Evolutionary conservation across 2,888 invertebrate genomes (phyloP).

Genomic region (Anthophora plumipes): DNA sequence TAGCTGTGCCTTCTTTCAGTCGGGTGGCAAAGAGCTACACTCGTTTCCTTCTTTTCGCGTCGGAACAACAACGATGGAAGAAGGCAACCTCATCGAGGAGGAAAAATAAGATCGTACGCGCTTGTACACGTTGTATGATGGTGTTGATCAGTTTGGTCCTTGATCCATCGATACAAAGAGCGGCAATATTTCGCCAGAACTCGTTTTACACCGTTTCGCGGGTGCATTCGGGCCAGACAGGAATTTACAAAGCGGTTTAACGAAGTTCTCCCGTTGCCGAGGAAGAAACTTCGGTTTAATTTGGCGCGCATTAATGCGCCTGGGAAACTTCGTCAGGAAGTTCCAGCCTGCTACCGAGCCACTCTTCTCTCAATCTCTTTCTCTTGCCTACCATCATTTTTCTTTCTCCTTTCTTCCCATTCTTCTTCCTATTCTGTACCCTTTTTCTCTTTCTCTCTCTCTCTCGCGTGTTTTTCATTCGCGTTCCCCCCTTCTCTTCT

Average conservation of each 20-base stretch:
- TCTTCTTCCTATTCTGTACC: no score
- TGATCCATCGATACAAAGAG: slow-evolving; percentile 50
- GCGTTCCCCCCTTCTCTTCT: slow-evolving; percentile 3
- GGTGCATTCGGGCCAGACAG: slow-evolving; percentile 53
- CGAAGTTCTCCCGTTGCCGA: slow-evolving; percentile 60
- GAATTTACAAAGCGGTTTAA: slow-evolving; percentile 75
- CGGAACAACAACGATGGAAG: no score
- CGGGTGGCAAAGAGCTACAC: no score
- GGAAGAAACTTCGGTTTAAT: slow-evolving; percentile 72
- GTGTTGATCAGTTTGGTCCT: slow-evolving; percentile 24
- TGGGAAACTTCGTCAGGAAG: slow-evolving; percentile 65
- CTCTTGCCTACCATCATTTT: no score
- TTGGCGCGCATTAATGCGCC: slow-evolving; percentile 74
- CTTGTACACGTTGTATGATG: no score
- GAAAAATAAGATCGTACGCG: neutral
- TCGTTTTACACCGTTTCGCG: slow-evolving; percentile 61
- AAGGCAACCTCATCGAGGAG: no score
- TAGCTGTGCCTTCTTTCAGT: no score
- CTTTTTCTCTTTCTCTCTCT: no score
- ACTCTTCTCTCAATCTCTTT: neutral
- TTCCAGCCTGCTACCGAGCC: slow-evolving; percentile 50
- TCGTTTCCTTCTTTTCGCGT: no score
- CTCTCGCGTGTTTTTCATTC: no score
- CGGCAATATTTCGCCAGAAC: slow-evolving; percentile 59
- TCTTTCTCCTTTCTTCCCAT: neutral